These are phyloP conservation scores for Latrodectus elegans DNA, from an alignment of 2,888 invertebrate genomes.

Conservation along the genomic window DNA sequence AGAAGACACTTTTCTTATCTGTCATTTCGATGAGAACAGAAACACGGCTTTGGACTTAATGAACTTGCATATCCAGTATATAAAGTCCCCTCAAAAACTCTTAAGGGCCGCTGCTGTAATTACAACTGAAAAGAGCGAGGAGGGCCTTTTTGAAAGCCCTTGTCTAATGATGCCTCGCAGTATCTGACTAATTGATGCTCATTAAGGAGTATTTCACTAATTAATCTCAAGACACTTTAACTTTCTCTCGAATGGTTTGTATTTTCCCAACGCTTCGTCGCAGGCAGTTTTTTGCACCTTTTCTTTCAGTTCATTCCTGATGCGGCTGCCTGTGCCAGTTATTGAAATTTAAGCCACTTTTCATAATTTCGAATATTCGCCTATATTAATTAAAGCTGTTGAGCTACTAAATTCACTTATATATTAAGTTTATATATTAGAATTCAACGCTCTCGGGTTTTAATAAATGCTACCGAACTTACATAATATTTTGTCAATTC, in stretches of 20 bases:
- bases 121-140: constrained; percentile 33
- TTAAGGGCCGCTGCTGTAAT: constrained; percentile 30
- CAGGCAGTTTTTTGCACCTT: constrained; percentile 20
- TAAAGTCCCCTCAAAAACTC: constrained; percentile 3
- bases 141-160: constrained; percentile 43
- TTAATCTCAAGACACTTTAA: constrained; percentile 65
- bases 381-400: too few species aligned
- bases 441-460: too few species aligned
- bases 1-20: too few species aligned
- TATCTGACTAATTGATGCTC: constrained; percentile 59
- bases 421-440: too few species aligned
- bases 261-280: neutral
- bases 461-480: too few species aligned
- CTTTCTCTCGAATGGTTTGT: neutral
- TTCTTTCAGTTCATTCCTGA: neutral
- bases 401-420: too few species aligned
- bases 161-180: constrained; percentile 58
- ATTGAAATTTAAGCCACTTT: too few species aligned
- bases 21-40: too few species aligned
- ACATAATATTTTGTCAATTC: too few species aligned
- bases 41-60: neutral
- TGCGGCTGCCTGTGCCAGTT: too few species aligned
- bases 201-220: constrained; percentile 64
- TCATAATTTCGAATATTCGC: too few species aligned
- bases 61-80: neutral